A percentile compares a stretch with the other conserved stretches of the same genome.
phyloP scores from a whole-genome alignment of 1,140 invertebrate species.

The Bombus huntii region DNA sequence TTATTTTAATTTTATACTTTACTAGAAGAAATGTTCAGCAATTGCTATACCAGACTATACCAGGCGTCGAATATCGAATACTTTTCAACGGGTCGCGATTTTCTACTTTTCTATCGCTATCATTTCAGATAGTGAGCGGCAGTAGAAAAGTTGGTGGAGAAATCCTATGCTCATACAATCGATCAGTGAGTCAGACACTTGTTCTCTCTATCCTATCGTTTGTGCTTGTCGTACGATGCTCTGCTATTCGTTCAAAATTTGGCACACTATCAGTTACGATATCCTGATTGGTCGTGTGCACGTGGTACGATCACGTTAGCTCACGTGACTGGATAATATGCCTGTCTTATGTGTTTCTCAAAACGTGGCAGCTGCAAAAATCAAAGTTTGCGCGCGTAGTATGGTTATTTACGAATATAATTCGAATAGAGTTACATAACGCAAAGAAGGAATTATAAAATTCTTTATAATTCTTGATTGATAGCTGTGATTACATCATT shows the following conservation, averaged over 20 bases:
- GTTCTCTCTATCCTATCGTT: background rate
- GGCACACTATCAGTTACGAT: background rate
- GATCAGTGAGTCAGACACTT: background rate
- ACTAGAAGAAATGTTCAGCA: no score
- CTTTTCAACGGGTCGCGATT: no score
- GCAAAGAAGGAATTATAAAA: no score
- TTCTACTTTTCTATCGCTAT: background rate
- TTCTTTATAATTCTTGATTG: no score
- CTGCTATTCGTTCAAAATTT: conserved; percentile 48
- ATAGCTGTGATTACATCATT: no score
- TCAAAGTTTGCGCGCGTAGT: background rate
- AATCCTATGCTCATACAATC: background rate
- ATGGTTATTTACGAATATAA: background rate
- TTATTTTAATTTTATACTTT: no score
- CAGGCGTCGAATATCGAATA: background rate
- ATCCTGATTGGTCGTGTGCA: conserved; percentile 28
- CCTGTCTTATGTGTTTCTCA: background rate
- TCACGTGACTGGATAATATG: background rate
- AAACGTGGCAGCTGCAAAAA: background rate
- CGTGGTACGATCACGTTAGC: conserved; percentile 40
- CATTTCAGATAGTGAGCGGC: background rate
- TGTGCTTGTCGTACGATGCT: conserved; percentile 5
- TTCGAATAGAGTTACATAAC: background rate
- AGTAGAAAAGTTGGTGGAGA: no score
- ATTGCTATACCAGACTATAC: background rate